These are phyloP conservation scores for Anguilla japonica DNA, from an alignment of 2,113 vertebrate genomes.

Conservation along the genomic window DNA sequence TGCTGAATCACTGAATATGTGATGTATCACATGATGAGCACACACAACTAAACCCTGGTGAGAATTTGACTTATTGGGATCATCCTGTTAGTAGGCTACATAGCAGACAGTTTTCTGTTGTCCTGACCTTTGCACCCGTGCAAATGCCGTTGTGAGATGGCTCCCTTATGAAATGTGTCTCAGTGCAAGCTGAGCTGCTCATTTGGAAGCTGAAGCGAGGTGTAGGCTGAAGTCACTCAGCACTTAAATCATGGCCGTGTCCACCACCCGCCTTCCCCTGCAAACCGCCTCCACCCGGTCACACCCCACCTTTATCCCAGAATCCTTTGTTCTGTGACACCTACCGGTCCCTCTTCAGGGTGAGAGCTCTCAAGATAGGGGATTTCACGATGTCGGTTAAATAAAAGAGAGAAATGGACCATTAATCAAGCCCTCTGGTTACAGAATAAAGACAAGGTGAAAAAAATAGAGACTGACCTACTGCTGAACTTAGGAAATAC, in stretches of 20 bases:
- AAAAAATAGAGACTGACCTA: not conserved
- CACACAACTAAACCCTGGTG: not conserved
- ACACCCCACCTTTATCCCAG: slow-evolving; percentile 40
- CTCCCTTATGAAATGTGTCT: slow-evolving; percentile 51
- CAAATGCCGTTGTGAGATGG: not conserved
- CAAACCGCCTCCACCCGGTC: not conserved
- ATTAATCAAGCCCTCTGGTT: not conserved
- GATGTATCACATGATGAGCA: not conserved
- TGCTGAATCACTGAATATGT: not conserved
- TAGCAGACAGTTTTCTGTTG: no score
- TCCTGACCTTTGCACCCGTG: not conserved
- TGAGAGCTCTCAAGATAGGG: not conserved
- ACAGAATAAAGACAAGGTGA: not conserved
- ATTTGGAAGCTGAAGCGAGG: not conserved
- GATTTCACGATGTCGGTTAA: not conserved
- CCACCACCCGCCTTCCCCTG: not conserved
- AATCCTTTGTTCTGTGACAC: not conserved
- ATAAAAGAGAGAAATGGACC: not conserved
- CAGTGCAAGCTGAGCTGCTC: slow-evolving; percentile 44
- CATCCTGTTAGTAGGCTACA: not conserved
- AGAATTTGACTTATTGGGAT: not conserved
- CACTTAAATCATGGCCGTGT: not conserved
- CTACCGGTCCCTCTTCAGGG: not conserved
- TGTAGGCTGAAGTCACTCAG: not conserved
- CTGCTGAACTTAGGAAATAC: not conserved